A percentile compares a stretch with the other conserved stretches of the same genome.
Evolutionary conservation across 2,113 vertebrate genomes (phyloP).

Genomic region (Phylloscopus whistleri): DNA sequence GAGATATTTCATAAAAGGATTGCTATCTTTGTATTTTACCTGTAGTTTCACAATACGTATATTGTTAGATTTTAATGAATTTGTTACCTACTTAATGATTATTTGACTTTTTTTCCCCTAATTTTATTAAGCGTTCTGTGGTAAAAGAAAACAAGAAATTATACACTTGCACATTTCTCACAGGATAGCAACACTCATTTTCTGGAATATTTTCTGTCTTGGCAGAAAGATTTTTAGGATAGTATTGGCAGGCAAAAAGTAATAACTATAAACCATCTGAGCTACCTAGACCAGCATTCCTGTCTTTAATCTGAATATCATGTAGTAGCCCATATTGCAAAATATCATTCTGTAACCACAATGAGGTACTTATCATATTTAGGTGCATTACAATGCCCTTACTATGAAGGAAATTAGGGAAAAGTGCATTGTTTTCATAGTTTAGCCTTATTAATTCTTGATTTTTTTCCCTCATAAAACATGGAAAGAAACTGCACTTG

Average conservation of each 20-base stretch:
- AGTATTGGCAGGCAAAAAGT: not conserved
- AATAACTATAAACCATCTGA: constrained; percentile 25
- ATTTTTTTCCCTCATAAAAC: not conserved
- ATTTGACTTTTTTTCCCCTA: accelerated
- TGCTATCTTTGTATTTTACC: not conserved
- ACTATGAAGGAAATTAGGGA: not conserved
- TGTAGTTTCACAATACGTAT: not conserved
- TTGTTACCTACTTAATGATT: not conserved
- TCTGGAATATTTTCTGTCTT: not conserved
- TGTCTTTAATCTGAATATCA: not conserved
- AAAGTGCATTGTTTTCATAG: not conserved
- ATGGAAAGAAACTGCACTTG: not conserved
- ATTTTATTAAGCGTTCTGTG: not conserved
- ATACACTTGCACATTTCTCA: not conserved
- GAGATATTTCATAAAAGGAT: not conserved
- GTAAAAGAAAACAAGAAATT: not conserved
- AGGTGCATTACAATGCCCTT: not conserved
- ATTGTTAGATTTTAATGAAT: not conserved
- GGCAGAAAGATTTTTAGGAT: not conserved
- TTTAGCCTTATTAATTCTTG: not conserved
- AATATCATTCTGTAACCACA: not conserved
- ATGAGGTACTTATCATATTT: not conserved
- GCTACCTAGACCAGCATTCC: not conserved
- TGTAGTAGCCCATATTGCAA: not conserved
- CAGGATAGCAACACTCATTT: not conserved